Percentiles rank a stretch among this genome's conserved stretches.
Evolutionary conservation across 2,113 vertebrate genomes (phyloP).

Genomic region (Phrynosoma platyrhinos): DNA sequence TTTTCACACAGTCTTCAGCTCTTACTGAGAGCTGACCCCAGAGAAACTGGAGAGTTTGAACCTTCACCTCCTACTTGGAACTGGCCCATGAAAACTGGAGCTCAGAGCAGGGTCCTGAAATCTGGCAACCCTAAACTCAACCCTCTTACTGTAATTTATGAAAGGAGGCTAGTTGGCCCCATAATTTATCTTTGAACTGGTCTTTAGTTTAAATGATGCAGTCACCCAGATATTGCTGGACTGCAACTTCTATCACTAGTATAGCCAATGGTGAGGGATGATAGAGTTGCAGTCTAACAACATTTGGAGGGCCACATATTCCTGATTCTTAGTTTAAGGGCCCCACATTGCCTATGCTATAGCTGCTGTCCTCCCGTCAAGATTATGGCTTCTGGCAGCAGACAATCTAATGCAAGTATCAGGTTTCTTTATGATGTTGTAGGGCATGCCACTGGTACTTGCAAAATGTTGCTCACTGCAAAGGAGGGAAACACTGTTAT

Average conservation of each 20-base stretch:
- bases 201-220: not conserved
- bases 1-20: no score
- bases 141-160: not conserved
- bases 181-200: not conserved
- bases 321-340: not conserved
- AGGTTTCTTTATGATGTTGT: not conserved
- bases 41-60: no score
- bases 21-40: no score
- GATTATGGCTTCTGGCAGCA: not conserved
- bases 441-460: not conserved
- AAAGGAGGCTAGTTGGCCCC: not conserved
- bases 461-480: not conserved
- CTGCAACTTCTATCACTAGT: not conserved
- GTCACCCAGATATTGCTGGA: not conserved
- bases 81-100: no score
- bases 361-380: not conserved
- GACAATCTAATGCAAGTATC: not conserved
- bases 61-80: no score
- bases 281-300: not conserved
- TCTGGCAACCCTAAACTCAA: no score
- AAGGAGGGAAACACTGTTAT: no score
- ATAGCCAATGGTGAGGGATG: not conserved
- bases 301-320: not conserved
- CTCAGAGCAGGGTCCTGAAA: no score
- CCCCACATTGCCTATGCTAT: not conserved